A percentile compares a stretch with the other conserved stretches of the same genome.
These are phyloP conservation scores for Setophaga kirtlandii DNA, from an alignment of 2,113 vertebrate species.

Conservation along the genomic window DNA sequence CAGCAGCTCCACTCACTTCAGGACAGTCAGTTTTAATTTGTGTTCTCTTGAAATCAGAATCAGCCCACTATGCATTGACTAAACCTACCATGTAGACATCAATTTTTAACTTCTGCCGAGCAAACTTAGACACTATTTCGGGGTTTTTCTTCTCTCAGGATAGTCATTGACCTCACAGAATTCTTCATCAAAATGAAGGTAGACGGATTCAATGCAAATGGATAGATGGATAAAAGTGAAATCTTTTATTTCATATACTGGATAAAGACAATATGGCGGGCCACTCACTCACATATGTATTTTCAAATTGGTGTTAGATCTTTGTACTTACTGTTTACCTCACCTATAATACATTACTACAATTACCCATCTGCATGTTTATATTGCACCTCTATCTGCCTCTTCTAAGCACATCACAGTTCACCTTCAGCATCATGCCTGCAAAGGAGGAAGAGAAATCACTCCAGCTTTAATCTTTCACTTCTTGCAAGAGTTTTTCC, in stretches of 20 bases:
- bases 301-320: neutral
- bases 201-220: neutral
- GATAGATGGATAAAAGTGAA: neutral
- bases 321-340: neutral
- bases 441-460: neutral
- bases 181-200: neutral
- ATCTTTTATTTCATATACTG: neutral
- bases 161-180: neutral
- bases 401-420: neutral
- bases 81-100: neutral
- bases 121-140: neutral
- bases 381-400: neutral
- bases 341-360: neutral
- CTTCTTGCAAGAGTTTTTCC: neutral
- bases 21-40: constrained; percentile 11
- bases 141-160: neutral
- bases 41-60: neutral
- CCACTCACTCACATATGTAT: neutral
- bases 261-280: neutral
- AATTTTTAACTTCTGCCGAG: constrained; percentile 13
- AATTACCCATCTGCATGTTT: neutral
- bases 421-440: neutral
- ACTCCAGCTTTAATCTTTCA: neutral
- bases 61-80: neutral
- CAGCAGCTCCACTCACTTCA: neutral